Percentiles rank a stretch among this genome's conserved stretches.
These are phyloP conservation scores for Cryptus viduatorius DNA, from an alignment of 2,888 invertebrate species.

Conservation along the genomic window DNA sequence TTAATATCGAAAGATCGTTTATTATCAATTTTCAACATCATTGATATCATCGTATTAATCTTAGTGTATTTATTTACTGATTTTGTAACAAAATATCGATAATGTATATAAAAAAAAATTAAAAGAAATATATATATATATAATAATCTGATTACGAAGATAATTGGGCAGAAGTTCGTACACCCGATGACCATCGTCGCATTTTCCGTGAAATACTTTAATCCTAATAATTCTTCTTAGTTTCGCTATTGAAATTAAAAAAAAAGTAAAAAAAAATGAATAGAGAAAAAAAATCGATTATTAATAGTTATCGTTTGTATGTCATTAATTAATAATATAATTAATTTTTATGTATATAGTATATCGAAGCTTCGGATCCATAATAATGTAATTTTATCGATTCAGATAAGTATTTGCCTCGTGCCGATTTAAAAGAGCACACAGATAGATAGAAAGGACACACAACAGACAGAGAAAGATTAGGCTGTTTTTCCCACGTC, in stretches of 20 bases:
- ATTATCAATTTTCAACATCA: conserved; percentile 12
- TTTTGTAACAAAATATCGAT: conserved; percentile 2
- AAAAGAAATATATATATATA: not conserved
- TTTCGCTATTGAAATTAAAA: not conserved
- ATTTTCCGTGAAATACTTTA: not conserved
- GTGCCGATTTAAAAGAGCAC: not conserved
- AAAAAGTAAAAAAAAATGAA: not conserved
- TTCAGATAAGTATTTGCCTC: not conserved
- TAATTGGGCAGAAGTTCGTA: not conserved
- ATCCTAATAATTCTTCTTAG: conserved; percentile 21
- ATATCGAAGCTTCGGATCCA: conserved; percentile 2
- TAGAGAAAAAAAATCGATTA: not conserved
- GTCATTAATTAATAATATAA: not conserved
- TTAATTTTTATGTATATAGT: not conserved
- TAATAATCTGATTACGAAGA: not conserved
- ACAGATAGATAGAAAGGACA: not conserved
- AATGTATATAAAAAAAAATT: not conserved
- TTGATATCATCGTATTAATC: not conserved
- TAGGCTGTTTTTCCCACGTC: conserved; percentile 41
- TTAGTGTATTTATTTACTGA: not conserved
- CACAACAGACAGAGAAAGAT: conserved; percentile 26
- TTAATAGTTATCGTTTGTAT: not conserved
- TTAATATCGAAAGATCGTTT: conserved; percentile 1
- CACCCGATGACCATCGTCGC: not conserved
- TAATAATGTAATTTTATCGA: not conserved